These are phyloP conservation scores for Actinernus sp. DNA, from an alignment of 92 coral and sea anemone genomes.

Conservation along the genomic window DNA sequence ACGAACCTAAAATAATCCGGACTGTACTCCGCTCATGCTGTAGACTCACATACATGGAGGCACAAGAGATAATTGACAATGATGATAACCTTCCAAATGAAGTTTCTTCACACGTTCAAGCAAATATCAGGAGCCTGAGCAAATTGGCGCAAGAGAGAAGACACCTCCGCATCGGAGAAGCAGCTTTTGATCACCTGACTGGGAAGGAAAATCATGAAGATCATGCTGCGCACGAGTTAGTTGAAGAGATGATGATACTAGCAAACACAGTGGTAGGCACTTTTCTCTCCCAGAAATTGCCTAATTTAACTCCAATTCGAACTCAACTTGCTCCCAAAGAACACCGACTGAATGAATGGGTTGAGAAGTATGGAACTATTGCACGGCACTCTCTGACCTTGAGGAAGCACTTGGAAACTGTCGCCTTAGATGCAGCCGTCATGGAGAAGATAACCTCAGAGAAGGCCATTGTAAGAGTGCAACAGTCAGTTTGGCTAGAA, in stretches of 20 bases:
- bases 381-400: constrained; percentile 51
- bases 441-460: constrained; percentile 10
- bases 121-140: constrained; percentile 42
- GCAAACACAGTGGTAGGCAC: constrained; percentile 81
- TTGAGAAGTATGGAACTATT: constrained; percentile 41
- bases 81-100: too few relatives aligned
- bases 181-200: constrained; percentile 59
- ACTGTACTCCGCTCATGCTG: constrained; percentile 74
- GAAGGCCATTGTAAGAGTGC: constrained; percentile 34
- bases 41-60: constrained; percentile 71
- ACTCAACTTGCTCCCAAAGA: constrained; percentile 84
- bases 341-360: constrained; percentile 79
- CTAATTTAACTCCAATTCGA: constrained; percentile 65
- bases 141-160: constrained; percentile 62
- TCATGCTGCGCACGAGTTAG: constrained; percentile 87
- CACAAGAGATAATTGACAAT: constrained; percentile 66
- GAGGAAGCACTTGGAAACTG: constrained; percentile 11
- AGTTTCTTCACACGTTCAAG: not conserved
- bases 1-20: constrained; percentile 36
- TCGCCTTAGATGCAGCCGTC: constrained; percentile 1
- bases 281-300: constrained; percentile 19
- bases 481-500: constrained; percentile 48
- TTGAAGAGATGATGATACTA: constrained; percentile 91
- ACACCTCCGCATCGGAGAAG: constrained; percentile 69
- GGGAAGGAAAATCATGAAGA: constrained; percentile 34